Evolutionary conservation across 2,113 vertebrate species (phyloP).

Genomic region (Agapornis roseicollis): DNA sequence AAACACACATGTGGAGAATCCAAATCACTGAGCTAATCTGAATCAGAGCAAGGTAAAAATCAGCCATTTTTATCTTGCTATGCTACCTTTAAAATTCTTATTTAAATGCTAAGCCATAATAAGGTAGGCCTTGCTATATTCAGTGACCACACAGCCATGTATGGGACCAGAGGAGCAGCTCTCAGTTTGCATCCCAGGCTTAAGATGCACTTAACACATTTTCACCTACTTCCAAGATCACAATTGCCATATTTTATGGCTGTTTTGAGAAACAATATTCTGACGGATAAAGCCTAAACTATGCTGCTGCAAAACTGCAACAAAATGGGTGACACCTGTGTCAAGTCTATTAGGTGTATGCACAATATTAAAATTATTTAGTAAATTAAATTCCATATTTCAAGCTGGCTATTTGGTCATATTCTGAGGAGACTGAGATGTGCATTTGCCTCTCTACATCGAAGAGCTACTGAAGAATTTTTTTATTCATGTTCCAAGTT

Average conservation of each 20-base stretch:
- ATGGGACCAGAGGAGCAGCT: neutral
- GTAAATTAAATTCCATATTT: neutral
- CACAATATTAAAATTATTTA: neutral
- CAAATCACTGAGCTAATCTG: neutral
- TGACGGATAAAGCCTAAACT: neutral
- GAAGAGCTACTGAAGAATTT: neutral
- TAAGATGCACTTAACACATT: neutral
- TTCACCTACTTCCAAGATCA: neutral
- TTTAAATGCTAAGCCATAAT: neutral
- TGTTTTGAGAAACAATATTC: neutral
- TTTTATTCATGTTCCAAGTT: neutral
- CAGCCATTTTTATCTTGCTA: neutral
- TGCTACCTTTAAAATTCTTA: neutral
- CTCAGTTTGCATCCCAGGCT: neutral
- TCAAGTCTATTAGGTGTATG: neutral
- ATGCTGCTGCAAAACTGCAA: neutral
- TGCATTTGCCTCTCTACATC: neutral
- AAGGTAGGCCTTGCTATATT: neutral
- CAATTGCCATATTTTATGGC: neutral
- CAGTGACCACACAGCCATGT: neutral
- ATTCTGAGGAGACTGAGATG: neutral
- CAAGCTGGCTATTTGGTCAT: neutral
- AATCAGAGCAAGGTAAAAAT: neutral
- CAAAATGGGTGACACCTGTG: neutral
- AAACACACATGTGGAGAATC: neutral